phyloP scores from a whole-genome alignment of 2,113 vertebrate genomes.

The Catharus fuscescens region DNA sequence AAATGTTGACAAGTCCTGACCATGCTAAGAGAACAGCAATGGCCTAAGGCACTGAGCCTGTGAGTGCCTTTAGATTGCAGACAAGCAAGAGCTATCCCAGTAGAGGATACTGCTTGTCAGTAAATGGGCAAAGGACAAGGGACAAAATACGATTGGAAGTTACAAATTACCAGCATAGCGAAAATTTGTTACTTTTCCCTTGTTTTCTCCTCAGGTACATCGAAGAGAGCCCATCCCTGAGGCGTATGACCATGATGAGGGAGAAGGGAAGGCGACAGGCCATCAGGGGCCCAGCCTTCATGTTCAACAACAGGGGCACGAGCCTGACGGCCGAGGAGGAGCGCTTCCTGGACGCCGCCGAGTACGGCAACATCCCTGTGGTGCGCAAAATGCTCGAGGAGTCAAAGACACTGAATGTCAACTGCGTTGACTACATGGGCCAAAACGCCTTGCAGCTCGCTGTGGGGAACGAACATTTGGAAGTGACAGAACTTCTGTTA shows the following conservation, averaged over 20 bases:
- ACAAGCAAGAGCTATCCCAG: neutral
- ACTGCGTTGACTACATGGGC: constrained; percentile 87
- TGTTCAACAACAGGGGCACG: constrained; percentile 84
- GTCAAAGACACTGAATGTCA: constrained; percentile 82
- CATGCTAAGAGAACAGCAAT: neutral
- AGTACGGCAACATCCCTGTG: constrained; percentile 90
- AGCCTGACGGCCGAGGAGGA: constrained; percentile 86
- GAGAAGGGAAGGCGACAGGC: constrained; percentile 88
- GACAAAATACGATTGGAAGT: neutral
- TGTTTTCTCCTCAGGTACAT: constrained; percentile 60
- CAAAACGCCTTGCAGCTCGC: constrained; percentile 86
- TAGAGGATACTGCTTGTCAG: neutral
- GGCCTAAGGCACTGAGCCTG: neutral
- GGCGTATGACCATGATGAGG: constrained; percentile 79
- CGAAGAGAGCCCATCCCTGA: constrained; percentile 75
- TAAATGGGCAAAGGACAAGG: neutral
- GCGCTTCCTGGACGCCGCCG: constrained; percentile 83
- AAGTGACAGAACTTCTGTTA: constrained; percentile 84
- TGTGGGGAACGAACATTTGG: constrained; percentile 87
- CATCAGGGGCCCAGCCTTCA: constrained; percentile 84
- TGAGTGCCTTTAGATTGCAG: neutral
- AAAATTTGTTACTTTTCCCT: neutral
- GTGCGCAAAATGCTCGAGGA: constrained; percentile 91
- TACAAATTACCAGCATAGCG: neutral
- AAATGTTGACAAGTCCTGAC: neutral